Evolutionary conservation across 1,140 invertebrate species (phyloP).

Genomic region (Drosophila sproati): DNA sequence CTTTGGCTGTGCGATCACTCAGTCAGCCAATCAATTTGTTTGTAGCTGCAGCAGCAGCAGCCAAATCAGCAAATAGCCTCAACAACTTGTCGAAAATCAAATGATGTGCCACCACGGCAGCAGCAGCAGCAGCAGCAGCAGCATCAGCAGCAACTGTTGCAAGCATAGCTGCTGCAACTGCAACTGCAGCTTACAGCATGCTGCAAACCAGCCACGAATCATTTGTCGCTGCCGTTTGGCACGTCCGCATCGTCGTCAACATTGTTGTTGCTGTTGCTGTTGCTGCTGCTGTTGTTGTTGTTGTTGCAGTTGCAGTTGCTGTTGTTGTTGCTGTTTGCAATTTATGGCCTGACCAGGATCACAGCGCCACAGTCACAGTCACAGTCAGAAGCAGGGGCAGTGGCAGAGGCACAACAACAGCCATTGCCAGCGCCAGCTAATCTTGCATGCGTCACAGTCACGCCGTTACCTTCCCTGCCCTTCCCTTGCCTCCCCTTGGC

Average conservation of each 20-base stretch:
- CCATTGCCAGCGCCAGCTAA: conserved; percentile 71
- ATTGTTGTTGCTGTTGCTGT: conserved; percentile 19
- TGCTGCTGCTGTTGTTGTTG: conserved; percentile 24
- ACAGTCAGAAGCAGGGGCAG: background rate
- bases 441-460: conserved; percentile 79
- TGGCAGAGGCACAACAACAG: background rate
- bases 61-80: conserved; percentile 81
- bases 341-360: conserved; percentile 80
- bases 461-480: background rate
- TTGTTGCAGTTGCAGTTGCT: conserved; percentile 29
- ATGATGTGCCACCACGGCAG: conserved; percentile 74
- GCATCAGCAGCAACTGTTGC: conserved; percentile 4
- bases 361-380: conserved; percentile 52
- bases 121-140: conserved; percentile 33
- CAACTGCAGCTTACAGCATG: conserved; percentile 10
- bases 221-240: conserved; percentile 76
- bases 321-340: conserved; percentile 47
- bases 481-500: background rate
- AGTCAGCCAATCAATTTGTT: conserved; percentile 76
- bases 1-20: conserved; percentile 38
- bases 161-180: conserved; percentile 7
- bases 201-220: conserved; percentile 66
- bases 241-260: conserved; percentile 71
- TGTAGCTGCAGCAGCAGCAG: conserved; percentile 55
- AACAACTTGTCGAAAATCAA: conserved; percentile 82